phyloP scores from a whole-genome alignment of 2,113 vertebrate genomes.

The Pogonocichla stellata region DNA sequence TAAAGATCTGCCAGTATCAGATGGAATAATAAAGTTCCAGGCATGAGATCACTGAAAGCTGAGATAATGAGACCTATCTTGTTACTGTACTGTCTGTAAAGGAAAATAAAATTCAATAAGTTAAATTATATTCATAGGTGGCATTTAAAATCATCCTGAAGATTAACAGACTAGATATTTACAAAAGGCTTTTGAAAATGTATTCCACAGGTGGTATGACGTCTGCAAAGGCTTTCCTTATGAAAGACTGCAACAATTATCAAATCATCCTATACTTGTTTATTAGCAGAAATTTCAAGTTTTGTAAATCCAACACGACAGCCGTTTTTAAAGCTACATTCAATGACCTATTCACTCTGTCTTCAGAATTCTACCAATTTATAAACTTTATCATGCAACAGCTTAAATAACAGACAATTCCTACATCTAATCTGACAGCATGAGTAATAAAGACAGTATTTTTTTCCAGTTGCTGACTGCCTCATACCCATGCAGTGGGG shows the following conservation, averaged over 20 bases:
- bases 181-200: neutral
- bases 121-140: neutral
- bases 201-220: neutral
- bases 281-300: neutral
- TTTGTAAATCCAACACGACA: conserved; percentile 37
- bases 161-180: neutral
- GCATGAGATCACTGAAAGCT: neutral
- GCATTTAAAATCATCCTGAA: conserved; percentile 13
- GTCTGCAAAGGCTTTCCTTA: neutral
- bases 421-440: conserved; percentile 16
- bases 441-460: neutral
- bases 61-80: conserved; percentile 35
- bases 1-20: neutral
- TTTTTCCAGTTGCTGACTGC: conserved; percentile 2
- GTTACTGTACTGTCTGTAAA: neutral
- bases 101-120: neutral
- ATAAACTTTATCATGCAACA: neutral
- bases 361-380: conserved; percentile 6
- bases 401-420: neutral
- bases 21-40: neutral
- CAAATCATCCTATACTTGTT: conserved; percentile 25
- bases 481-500: neutral
- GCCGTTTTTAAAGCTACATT: conserved; percentile 21
- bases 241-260: neutral
- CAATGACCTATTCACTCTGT: neutral